Base-by-base conservation (phyloP, 1,140 invertebrate genomes). In the Drosophila murphyi region DNA sequence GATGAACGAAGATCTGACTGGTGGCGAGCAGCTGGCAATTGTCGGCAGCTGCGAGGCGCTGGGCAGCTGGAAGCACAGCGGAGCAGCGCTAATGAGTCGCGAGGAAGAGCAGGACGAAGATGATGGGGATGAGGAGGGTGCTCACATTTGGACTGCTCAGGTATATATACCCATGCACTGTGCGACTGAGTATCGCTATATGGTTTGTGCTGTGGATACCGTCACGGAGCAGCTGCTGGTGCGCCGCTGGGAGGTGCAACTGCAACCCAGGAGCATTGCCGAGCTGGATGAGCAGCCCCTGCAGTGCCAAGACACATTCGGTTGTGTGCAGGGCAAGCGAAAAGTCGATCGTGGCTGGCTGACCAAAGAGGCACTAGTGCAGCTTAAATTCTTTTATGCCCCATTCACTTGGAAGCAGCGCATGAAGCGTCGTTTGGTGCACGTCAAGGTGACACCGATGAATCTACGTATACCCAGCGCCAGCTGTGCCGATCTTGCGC, bases 261-360 rank as follows among this genome's bases (percentile, higher is more conserved):
- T 97, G 63, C 93, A 93, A 59, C 80, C 97, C 41, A 93, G 97
- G 59, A 69, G 82, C 54, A 93, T 94, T 12, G 82, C 90, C 31
- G 77, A 80, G n/a, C 31, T 87, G 45, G 92, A 93, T 70, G 78
- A 83, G 50, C 85, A 75, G 32, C 76, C 47, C 72, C 82, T 65
- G 51, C 88, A 52, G 74, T 71, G 41, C 6, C 79, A 91, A 2
- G 94, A 95, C 34, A 93, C 93, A 35, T 96, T 96, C 93, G 96
- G 97, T 12, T 72, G 63, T 8, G 29, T 73, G 0, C 93, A 94
- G 72, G 94, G 94, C 20, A 93, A 93, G 43, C 93, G 93, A 34
- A 95, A 94, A 75, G 93, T 97, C 7, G 96, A 96, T 82, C 94
- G 95, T 56, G 98, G 98, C 0, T 99, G 98, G 98, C 93, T 99